Percentiles rank a stretch among this genome's conserved stretches.
phyloP scores from a whole-genome alignment of 2,888 invertebrate species.

The Ditula angustiorana region DNA sequence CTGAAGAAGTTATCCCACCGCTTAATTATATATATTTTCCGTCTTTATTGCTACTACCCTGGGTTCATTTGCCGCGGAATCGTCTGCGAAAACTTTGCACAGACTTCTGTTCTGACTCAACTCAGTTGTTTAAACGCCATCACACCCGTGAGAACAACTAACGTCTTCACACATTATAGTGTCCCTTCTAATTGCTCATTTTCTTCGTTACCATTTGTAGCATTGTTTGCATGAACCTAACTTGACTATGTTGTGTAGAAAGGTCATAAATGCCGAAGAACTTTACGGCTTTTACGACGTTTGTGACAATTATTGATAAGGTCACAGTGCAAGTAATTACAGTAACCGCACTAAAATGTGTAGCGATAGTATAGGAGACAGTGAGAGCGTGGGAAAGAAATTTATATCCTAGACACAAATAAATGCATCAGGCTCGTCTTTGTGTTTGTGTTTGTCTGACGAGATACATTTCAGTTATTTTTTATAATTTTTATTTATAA shows the following conservation, averaged over 20 bases:
- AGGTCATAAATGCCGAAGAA: neutral
- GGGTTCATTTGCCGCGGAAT: constrained; percentile 7
- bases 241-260: neutral
- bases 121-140: constrained; percentile 10
- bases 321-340: constrained; percentile 22
- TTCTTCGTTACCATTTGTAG: constrained; percentile 38
- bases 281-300: neutral
- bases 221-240: constrained; percentile 18
- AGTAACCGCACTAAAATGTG: constrained; percentile 20
- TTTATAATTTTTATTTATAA: no score
- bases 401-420: neutral
- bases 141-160: constrained; percentile 58
- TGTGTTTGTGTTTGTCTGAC: no score
- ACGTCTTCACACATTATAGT: constrained; percentile 57
- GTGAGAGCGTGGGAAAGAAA: constrained; percentile 17
- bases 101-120: constrained; percentile 16
- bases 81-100: constrained; percentile 25
- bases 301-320: neutral
- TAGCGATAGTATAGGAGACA: constrained; percentile 14
- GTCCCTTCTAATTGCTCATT: constrained; percentile 62
- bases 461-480: no score
- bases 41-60: neutral
- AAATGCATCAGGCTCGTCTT: no score
- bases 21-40: neutral
- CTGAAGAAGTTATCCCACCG: neutral